Percentiles rank a stretch among this genome's conserved stretches.
Evolutionary conservation across 2,113 vertebrate genomes (phyloP).

Genomic region (Rattus norvegicus): DNA sequence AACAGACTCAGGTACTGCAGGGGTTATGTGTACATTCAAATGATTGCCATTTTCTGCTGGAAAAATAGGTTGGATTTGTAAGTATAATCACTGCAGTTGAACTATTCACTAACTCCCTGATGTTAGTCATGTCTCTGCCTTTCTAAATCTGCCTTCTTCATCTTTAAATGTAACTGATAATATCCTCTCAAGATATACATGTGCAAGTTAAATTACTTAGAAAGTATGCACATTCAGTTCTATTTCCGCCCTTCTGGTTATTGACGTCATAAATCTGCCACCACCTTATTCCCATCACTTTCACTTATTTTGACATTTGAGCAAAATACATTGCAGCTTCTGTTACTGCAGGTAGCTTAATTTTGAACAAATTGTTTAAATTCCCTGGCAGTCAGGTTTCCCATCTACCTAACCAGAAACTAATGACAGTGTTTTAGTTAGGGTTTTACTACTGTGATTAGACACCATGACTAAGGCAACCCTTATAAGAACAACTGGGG

Average conservation of each 20-base stretch:
- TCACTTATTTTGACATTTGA: background rate
- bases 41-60: conserved; percentile 22
- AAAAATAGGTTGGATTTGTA: background rate
- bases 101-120: background rate
- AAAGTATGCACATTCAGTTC: background rate
- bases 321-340: background rate
- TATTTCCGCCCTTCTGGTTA: background rate
- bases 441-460: no score
- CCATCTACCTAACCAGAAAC: background rate
- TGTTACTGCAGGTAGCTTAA: background rate
- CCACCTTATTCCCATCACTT: background rate
- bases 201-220: background rate
- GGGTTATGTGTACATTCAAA: conserved; percentile 53
- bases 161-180: conserved; percentile 15
- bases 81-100: background rate
- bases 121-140: conserved; percentile 1
- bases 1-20: conserved; percentile 16
- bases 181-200: background rate
- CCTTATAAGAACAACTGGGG: no score
- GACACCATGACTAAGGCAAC: no score
- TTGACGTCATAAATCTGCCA: background rate
- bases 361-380: background rate
- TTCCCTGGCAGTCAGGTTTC: background rate
- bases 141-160: background rate
- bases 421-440: background rate